Conservation (phyloP, 2,113 vertebrate genomes). For the Rhinoptilus africanus region DNA sequence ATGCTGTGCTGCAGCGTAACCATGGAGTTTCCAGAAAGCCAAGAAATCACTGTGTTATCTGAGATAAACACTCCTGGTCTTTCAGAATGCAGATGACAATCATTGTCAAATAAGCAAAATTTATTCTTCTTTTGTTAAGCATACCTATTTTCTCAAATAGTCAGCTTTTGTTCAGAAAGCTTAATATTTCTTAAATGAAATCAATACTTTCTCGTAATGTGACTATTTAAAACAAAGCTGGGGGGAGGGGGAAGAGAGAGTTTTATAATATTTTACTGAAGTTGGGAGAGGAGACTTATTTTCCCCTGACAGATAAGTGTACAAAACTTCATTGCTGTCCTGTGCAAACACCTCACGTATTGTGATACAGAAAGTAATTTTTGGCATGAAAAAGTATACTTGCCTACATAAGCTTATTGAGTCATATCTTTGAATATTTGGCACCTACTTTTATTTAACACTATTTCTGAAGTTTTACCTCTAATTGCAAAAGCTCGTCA, state of each 20-base stretch:
- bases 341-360: background rate
- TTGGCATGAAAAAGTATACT: background rate
- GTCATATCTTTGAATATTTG: background rate
- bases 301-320: background rate
- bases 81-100: background rate
- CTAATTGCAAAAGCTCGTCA: background rate
- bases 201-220: background rate
- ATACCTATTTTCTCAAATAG: background rate
- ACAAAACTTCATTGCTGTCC: background rate
- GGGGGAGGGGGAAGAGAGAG: rapidly evolving
- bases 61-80: background rate
- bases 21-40: background rate
- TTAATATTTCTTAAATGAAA: background rate
- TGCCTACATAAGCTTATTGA: background rate
- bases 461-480: background rate
- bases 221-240: background rate
- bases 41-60: background rate
- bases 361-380: background rate
- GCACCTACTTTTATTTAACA: background rate
- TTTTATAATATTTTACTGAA: background rate
- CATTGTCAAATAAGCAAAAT: background rate
- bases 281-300: background rate
- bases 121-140: background rate
- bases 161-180: background rate
- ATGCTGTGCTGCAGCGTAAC: background rate